Conservation (phyloP, 2,797 vertebrate genomes). For the Hemibagrus guttatus region DNA sequence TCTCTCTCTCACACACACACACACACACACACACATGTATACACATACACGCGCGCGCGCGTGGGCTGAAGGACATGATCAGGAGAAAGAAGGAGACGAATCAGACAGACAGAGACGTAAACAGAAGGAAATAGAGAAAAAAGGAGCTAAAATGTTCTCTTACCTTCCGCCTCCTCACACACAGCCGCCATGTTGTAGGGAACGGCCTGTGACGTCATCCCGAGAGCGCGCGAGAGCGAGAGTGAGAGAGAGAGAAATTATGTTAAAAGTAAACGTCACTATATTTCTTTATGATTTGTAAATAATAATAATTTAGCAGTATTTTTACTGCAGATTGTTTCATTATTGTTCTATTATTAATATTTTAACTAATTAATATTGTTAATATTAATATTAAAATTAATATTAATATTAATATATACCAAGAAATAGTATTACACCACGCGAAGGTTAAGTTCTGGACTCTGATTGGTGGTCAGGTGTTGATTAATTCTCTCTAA, state of each 20-base stretch:
- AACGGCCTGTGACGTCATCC: slow-evolving; percentile 32
- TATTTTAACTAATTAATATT: no score
- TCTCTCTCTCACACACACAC: background rate
- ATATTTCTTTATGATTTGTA: no score
- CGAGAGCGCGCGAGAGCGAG: background rate
- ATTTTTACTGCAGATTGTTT: no score
- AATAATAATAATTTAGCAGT: no score
- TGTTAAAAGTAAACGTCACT: no score
- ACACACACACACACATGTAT: background rate
- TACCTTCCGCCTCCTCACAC: slow-evolving; percentile 39
- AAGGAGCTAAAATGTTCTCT: background rate
- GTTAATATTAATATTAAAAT: no score
- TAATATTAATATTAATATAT: no score
- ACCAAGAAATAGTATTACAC: no score
- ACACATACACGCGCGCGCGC: background rate
- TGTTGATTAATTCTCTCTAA: no score
- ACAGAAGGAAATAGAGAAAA: slow-evolving; percentile 1
- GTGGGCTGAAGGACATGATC: background rate
- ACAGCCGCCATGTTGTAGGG: slow-evolving; percentile 36
- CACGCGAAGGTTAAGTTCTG: no score
- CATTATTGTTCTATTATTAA: no score
- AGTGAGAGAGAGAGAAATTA: background rate
- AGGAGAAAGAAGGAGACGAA: background rate
- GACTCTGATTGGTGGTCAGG: no score
- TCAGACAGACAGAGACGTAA: background rate